These are phyloP conservation scores for Ennomos quercinarius DNA, from an alignment of 2,888 invertebrate genomes.

Conservation along the genomic window DNA sequence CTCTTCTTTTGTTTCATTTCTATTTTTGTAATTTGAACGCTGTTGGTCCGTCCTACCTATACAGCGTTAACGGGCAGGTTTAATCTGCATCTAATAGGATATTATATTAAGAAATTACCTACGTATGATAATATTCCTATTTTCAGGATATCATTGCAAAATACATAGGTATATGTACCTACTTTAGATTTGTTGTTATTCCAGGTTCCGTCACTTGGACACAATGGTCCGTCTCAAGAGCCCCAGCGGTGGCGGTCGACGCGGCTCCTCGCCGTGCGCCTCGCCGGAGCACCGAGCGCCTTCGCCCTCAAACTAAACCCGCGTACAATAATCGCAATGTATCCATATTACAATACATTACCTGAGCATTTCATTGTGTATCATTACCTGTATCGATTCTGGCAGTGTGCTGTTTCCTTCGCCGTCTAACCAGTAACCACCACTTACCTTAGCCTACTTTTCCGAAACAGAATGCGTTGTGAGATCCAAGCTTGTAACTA, in stretches of 20 bases:
- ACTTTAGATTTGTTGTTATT: conserved; percentile 7
- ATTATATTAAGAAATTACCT: neutral
- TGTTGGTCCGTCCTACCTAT: too few relatives aligned
- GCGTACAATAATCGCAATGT: conserved; percentile 21
- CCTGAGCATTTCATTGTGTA: conserved; percentile 52
- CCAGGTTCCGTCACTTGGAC: conserved; percentile 94
- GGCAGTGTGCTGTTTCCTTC: too few relatives aligned
- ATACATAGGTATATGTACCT: too few relatives aligned
- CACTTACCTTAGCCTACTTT: too few relatives aligned
- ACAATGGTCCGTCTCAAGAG: conserved; percentile 93
- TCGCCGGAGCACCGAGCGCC: conserved; percentile 87
- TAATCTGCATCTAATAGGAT: conserved; percentile 36
- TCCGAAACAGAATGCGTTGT: too few relatives aligned
- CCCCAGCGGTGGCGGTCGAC: conserved; percentile 86
- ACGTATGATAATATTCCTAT: too few relatives aligned
- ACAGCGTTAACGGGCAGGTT: too few relatives aligned
- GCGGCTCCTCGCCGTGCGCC: conserved; percentile 89
- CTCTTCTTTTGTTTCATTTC: too few relatives aligned
- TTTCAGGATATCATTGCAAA: too few relatives aligned
- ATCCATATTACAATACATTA: conserved; percentile 53
- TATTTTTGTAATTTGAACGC: too few relatives aligned
- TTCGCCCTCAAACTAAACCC: conserved; percentile 61
- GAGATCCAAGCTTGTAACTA: too few relatives aligned
- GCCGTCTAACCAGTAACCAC: too few relatives aligned
- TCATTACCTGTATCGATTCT: conserved; percentile 3